phyloP scores from a whole-genome alignment of 2,797 vertebrate species.

The Diplodus puntazzo region DNA sequence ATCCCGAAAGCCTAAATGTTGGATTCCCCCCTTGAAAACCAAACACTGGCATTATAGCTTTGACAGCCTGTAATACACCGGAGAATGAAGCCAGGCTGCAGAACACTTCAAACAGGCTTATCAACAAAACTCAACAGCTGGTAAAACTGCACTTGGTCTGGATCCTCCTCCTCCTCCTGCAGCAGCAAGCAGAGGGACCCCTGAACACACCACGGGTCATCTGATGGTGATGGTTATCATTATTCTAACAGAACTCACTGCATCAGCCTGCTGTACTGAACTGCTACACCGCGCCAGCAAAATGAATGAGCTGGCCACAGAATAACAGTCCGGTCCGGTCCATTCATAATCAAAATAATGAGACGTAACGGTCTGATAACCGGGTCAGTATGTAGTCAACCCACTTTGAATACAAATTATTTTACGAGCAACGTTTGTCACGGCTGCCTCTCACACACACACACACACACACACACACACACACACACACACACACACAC shows the following conservation, averaged over 20 bases:
- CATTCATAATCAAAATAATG: slow-evolving; percentile 30
- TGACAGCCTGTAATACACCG: neutral
- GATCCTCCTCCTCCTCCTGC: slow-evolving; percentile 30
- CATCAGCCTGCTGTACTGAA: neutral
- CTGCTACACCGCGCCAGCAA: neutral
- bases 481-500: slow-evolving; percentile 40
- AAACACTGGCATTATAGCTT: neutral
- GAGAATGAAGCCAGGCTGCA: slow-evolving; percentile 48
- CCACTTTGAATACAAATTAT: slow-evolving; percentile 57
- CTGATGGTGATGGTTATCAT: slow-evolving; percentile 20
- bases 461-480: no score
- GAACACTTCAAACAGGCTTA: slow-evolving; percentile 61
- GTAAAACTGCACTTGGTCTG: slow-evolving; percentile 42
- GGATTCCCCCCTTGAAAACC: neutral
- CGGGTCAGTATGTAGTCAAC: slow-evolving; percentile 39
- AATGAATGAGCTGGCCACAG: neutral
- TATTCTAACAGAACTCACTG: slow-evolving; percentile 8
- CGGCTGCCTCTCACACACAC: slow-evolving; percentile 49
- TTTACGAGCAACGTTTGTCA: slow-evolving; percentile 61
- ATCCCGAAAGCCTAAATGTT: neutral
- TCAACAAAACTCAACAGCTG: slow-evolving; percentile 59
- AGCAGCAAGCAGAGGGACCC: slow-evolving; percentile 1
- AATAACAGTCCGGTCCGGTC: neutral
- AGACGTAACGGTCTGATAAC: slow-evolving; percentile 41
- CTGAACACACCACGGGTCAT: slow-evolving; percentile 6